phyloP scores from a whole-genome alignment of 2,888 invertebrate genomes.

The Limnephilus marmoratus region DNA sequence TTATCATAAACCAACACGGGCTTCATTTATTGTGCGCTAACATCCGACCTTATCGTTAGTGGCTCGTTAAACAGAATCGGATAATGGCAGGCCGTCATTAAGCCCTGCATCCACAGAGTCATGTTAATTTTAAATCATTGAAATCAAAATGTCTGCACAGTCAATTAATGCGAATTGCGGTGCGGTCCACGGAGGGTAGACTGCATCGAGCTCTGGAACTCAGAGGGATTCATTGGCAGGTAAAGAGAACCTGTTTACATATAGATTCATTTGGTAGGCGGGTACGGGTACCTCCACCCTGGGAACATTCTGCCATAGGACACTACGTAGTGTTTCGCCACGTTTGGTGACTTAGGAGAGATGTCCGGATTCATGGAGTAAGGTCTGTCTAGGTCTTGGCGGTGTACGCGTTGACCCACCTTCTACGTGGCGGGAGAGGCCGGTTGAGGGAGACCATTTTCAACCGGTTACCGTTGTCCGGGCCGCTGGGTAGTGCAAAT shows the following conservation, averaged over 20 bases:
- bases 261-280: too few relatives aligned
- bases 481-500: too few relatives aligned
- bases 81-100: conserved; percentile 17
- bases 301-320: too few relatives aligned
- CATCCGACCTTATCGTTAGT: conserved; percentile 18
- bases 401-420: too few relatives aligned
- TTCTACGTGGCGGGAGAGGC: too few relatives aligned
- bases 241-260: neutral
- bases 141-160: conserved; percentile 58
- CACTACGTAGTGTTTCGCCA: too few relatives aligned
- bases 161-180: conserved; percentile 53
- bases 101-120: neutral
- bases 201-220: neutral
- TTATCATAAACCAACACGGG: conserved; percentile 23
- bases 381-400: too few relatives aligned
- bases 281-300: too few relatives aligned
- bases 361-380: too few relatives aligned
- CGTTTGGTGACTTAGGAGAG: too few relatives aligned
- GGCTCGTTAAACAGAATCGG: conserved; percentile 13
- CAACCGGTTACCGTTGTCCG: too few relatives aligned
- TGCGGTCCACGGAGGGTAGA: neutral
- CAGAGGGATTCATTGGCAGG: neutral
- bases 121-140: conserved; percentile 51
- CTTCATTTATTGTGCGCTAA: neutral
- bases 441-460: too few relatives aligned